These are phyloP conservation scores for Erannis defoliaria DNA, from an alignment of 2,888 invertebrate species.

Conservation along the genomic window DNA sequence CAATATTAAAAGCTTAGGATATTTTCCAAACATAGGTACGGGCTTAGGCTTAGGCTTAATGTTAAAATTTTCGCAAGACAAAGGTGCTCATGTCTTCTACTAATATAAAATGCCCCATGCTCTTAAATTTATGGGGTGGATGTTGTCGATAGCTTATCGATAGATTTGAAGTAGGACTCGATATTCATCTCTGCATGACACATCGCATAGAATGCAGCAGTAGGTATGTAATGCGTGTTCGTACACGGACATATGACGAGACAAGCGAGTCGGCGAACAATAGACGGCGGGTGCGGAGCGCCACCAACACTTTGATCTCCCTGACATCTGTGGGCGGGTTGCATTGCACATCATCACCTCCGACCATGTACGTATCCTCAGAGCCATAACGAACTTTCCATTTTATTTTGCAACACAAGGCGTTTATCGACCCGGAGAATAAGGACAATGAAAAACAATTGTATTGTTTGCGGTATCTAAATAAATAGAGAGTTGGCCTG, in stretches of 20 bases:
- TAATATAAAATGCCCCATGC: too few species aligned
- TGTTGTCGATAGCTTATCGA: background rate
- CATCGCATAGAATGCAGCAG: slow-evolving; percentile 52
- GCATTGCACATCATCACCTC: slow-evolving; percentile 80
- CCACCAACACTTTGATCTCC: slow-evolving; percentile 75
- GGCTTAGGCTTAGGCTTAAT: too few species aligned
- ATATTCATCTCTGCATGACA: slow-evolving; percentile 44
- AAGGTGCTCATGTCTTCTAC: background rate
- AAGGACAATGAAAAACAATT: slow-evolving; percentile 76
- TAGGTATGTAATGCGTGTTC: slow-evolving; percentile 12
- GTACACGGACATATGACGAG: slow-evolving; percentile 28
- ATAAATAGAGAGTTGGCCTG: slow-evolving; percentile 80
- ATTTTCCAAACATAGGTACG: too few species aligned
- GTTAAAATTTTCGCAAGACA: too few species aligned
- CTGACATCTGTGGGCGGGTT: slow-evolving; percentile 67
- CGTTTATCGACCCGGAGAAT: slow-evolving; percentile 68
- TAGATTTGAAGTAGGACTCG: slow-evolving; percentile 1
- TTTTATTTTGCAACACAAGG: slow-evolving; percentile 73
- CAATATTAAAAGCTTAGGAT: too few species aligned
- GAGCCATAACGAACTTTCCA: slow-evolving; percentile 75
- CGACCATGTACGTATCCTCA: slow-evolving; percentile 69
- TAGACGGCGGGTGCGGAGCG: slow-evolving; percentile 59
- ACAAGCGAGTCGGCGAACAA: slow-evolving; percentile 57
- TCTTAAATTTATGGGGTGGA: background rate
- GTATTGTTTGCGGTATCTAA: slow-evolving; percentile 75